Percentiles rank a stretch among this genome's conserved stretches.
Conservation (phyloP, 1,140 invertebrate species). For the Drosophila pandora region DNA sequence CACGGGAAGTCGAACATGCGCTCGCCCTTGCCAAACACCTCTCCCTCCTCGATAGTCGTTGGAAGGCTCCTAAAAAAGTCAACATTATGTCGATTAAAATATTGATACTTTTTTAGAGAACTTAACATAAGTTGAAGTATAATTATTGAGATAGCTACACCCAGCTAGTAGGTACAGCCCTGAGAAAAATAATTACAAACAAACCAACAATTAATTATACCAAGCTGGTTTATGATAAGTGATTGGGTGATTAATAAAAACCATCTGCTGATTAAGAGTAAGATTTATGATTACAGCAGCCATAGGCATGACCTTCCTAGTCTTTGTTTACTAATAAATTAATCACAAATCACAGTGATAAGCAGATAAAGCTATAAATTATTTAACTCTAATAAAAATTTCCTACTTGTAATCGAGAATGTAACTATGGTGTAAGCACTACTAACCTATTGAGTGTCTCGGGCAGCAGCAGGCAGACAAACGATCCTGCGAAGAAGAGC, state of each 20-base stretch:
- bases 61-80: slow-evolving; percentile 84
- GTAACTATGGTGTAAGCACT: not conserved
- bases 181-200: not conserved
- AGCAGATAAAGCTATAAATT: not conserved
- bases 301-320: not conserved
- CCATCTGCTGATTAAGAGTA: not conserved
- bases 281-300: not conserved
- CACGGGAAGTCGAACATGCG: slow-evolving; percentile 85
- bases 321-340: not conserved
- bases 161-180: too few species aligned
- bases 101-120: too few species aligned
- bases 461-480: slow-evolving; percentile 86
- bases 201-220: slow-evolving; percentile 1
- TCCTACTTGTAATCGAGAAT: too few species aligned
- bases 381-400: not conserved
- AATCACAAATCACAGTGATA: not conserved
- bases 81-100: not conserved
- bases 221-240: not conserved
- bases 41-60: slow-evolving; percentile 87
- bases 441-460: slow-evolving; percentile 86
- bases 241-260: not conserved
- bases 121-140: too few species aligned
- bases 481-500: slow-evolving; percentile 85
- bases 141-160: too few species aligned
- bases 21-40: slow-evolving; percentile 87